Conservation (phyloP, 2,888 invertebrate genomes). For the Gastrophysa polygoni region DNA sequence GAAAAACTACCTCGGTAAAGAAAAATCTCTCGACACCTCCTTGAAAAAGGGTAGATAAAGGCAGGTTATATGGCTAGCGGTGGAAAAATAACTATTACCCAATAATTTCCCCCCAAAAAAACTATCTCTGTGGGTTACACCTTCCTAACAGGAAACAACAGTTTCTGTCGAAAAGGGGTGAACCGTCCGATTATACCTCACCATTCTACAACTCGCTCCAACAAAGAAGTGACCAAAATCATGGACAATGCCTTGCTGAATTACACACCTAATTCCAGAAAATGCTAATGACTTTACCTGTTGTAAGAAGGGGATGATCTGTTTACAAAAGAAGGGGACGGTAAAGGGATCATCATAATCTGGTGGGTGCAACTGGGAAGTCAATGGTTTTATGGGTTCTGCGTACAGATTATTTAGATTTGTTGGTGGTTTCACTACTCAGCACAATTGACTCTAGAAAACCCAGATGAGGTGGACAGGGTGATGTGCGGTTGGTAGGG, state of each 20-base stretch:
- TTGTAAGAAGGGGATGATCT: constrained; percentile 38
- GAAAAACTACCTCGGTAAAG: too few species aligned
- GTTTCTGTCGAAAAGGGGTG: too few species aligned
- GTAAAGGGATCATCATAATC: constrained; percentile 27
- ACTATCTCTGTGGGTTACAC: too few species aligned
- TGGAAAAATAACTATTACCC: too few species aligned
- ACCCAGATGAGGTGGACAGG: too few species aligned
- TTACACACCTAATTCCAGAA: constrained; percentile 35
- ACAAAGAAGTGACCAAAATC: background rate
- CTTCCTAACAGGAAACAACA: too few species aligned
- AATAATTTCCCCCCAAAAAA: too few species aligned
- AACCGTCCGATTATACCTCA: too few species aligned
- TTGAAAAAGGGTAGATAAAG: too few species aligned
- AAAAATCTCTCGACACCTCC: too few species aligned
- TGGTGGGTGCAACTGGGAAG: constrained; percentile 14
- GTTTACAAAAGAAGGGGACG: constrained; percentile 30
- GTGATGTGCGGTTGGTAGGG: too few species aligned
- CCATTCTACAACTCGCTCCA: background rate
- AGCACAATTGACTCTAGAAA: background rate
- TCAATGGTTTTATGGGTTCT: constrained; percentile 22
- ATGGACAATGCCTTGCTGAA: constrained; percentile 22
- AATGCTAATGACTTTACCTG: constrained; percentile 39
- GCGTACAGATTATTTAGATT: constrained; percentile 19
- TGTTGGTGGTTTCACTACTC: background rate
- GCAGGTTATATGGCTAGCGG: too few species aligned